Base-by-base conservation (phyloP, 2,888 invertebrate genomes). In the Caenorhabditis drosophilae region DNA sequence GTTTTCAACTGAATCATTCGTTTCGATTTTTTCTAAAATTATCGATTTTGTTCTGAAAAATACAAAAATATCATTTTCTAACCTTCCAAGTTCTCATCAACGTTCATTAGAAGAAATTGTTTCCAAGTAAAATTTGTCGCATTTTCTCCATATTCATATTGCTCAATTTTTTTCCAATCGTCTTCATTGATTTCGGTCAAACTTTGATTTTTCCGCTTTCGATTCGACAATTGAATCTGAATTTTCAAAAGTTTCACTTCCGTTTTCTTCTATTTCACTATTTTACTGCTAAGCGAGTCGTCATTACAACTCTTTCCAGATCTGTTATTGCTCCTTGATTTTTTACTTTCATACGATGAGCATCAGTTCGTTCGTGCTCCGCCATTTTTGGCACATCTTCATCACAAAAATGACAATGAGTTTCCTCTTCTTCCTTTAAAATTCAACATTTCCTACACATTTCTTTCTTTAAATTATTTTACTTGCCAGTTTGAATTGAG, bases 291-390 rank as follows among this genome's bases (percentile, higher is more conserved):
- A 64, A 20, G 42, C 42, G 47, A 7, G 59, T 49, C 16, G 36
- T 52, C 41, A 56, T 22, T 9, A 60, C 27, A 23, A 44, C 44
- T 42, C 66, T 35, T 20, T 55, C 52, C 12, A 55, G 22, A 16
- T 49, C 35, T 20, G 45, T 41, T 4, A 23, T 27, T 6, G 47
- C 11, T 34, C 60, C 60, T 15, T 31, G 44, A 15, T 31, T 26
- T 38, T 20, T 44, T 0, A 41, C 54, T 35, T 45, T 51, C 7
- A 44, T 20, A 9, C 60, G 51, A 52, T 66, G 66, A 16, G 44
- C 52, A 22, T 53, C 60, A n/a, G 66, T 60, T 34, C 34, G 42
- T 26, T 60, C 66, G 42, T 66, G 66, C 42, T 41, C 36, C 26
- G 41, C 31, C 47, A 31, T 35, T 20, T 31, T 18, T 2, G 34